Base-by-base conservation (phyloP, 1,140 invertebrate genomes). In the Idris sp. region DNA sequence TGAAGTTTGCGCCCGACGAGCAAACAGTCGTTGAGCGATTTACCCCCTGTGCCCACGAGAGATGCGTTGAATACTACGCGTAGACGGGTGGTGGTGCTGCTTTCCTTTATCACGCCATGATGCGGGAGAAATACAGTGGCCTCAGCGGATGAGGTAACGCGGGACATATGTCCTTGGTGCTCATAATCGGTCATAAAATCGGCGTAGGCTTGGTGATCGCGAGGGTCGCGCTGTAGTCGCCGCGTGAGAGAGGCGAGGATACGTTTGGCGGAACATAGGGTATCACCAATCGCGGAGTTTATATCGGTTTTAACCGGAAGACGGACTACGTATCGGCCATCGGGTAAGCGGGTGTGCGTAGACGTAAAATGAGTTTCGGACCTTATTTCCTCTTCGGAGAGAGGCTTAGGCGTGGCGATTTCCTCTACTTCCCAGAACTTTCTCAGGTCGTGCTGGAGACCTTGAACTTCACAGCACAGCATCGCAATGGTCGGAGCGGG, bases 21-120 rank as follows among this genome's bases (percentile, higher is more conserved):
- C 0, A 51, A 8, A 0, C 16, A n/a, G 9, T 46, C 41, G 11
- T 59, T 61, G 1, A 46, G 1, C 0, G 19, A 31, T 0, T n/a
- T 46, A 7, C 6, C 4, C 4, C 22, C 31, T 0, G 46, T 26
- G 0, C 38, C 16, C 6, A 10, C 16, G 10, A 1, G 0, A 6
- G 59, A 49, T 0, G 58, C 58, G 26, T 62, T 49, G n/a, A 62
- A 62, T 8, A 62, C 58, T 0, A 59, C 54, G 0, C 54, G 41
- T 0, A 59, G 14, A 9, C 25, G 31, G 0, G 54, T 59, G 9
- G 41, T 49, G 0, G 58, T 31, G 10, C 43, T 51, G 5, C 10
- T 6, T 0, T 33, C 13, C 13, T 51, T 51, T 2, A 2, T 9
- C 0, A 51, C 28, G 3, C 25, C 35, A 2, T 62, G 58, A 25